Evolutionary conservation across 2,888 invertebrate species (phyloP), one percentile per base, ranked within the genome.

Genomic region (Drosophila peninsularis): DNA sequence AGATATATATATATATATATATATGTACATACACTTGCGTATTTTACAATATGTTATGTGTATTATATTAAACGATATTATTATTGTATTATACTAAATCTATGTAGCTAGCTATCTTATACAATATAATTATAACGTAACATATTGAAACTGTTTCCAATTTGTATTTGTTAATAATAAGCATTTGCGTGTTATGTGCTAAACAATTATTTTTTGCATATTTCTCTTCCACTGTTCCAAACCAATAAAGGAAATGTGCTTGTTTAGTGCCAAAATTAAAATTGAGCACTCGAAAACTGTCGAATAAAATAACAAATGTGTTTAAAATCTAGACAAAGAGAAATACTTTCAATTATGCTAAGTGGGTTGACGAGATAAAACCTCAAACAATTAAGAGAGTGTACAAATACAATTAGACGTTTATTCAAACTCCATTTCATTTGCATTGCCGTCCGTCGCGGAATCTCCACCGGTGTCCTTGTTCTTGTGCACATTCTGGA

Each of bases 401-500:
- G 32, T 21, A 30, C n/a, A 56, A 19, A 27, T 42, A 45, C 10
- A 52, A 30, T 21, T 24, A 27, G 10, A 14, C 21, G 10, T 27
- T 32, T 69, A 75, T 21, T 63, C 54, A 42, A 64, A 65, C 4
- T 72, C 71, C 32, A 9, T n/a, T 2, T 66, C 63, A 19, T 69
- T 69, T 9, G 24, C 62, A 49, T 62, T 76, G 36, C 44, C 61
- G 6, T 83, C 83, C 13, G 67, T 49, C 3, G 37, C 19, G 7
- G 61, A 41, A 2, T 79, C 70, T 0, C 21, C 50, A 0, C 42
- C 49, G n/a, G 61, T 55, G 24, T 71, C 65, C 60, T 60, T 66
- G 5, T 64, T 27, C 39, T 82, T 73, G 68, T 92, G 92, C 14
- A 91, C 86, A 34, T 82, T 88, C 44, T 91, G 88, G 42, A 93